Percentiles rank a stretch among this genome's conserved stretches.
phyloP scores from a whole-genome alignment of 2,888 invertebrate species.

The Altica lythri region DNA sequence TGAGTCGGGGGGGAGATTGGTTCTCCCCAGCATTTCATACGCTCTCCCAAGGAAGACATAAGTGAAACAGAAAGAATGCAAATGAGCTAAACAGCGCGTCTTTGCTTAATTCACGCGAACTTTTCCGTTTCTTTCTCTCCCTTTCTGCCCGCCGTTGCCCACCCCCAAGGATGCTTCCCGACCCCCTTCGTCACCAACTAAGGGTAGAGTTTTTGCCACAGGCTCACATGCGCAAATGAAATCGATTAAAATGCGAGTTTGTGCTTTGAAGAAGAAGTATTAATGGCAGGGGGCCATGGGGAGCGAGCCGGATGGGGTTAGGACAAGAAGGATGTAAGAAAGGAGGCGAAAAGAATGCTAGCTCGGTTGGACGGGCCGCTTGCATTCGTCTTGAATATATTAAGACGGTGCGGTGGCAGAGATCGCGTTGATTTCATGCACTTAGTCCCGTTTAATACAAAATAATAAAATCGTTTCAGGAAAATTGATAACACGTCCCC shows the following conservation, averaged over 20 bases:
- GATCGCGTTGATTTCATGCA: conserved; percentile 6
- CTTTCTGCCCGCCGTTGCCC: conserved; percentile 32
- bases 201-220: conserved; percentile 60
- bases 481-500: too few species aligned
- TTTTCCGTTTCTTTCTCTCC: conserved; percentile 58
- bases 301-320: conserved; percentile 42
- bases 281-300: conserved; percentile 54
- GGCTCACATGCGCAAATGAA: conserved; percentile 70
- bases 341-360: conserved; percentile 21
- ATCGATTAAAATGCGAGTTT: conserved; percentile 71
- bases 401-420: neutral
- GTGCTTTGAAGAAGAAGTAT: conserved; percentile 64
- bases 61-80: conserved; percentile 53
- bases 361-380: neutral
- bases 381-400: conserved; percentile 17
- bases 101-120: conserved; percentile 59
- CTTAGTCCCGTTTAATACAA: neutral
- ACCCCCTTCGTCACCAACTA: conserved; percentile 51
- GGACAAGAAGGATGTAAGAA: conserved; percentile 20
- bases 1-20: neutral
- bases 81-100: conserved; percentile 58
- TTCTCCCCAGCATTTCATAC: conserved; percentile 22
- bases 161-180: conserved; percentile 39
- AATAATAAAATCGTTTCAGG: conserved; percentile 3
- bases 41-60: conserved; percentile 40